A percentile compares a stretch with the other conserved stretches of the same genome.
phyloP scores from a whole-genome alignment of 2,888 invertebrate genomes.

The Megaustenia siamemsis region DNA sequence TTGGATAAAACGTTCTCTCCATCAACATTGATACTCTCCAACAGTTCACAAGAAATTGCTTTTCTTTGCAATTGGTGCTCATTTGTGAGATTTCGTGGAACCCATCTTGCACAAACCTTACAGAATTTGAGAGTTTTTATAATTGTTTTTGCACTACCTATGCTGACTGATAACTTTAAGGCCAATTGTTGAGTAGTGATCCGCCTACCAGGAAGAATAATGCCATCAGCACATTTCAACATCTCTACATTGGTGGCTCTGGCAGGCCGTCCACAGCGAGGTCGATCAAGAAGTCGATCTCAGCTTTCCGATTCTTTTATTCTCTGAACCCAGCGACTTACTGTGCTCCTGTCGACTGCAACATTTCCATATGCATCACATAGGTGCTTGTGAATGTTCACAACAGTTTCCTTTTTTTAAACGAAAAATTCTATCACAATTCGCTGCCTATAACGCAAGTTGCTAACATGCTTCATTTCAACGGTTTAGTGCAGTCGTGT shows the following conservation, averaged over 20 bases:
- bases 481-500: too few species aligned
- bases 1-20: slow-evolving; percentile 11
- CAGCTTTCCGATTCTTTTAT: slow-evolving; percentile 1
- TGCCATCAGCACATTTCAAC: neutral
- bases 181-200: neutral
- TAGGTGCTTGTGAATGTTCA: neutral
- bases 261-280: neutral
- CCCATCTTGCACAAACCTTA: slow-evolving; percentile 29
- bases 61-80: neutral
- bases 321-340: neutral
- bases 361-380: neutral
- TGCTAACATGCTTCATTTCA: neutral
- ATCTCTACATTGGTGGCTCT: neutral
- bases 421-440: neutral
- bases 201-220: neutral
- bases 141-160: slow-evolving; percentile 5
- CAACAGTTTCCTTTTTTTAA: slow-evolving; percentile 5
- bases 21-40: slow-evolving; percentile 13
- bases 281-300: neutral
- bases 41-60: slow-evolving; percentile 7
- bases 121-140: slow-evolving; percentile 1
- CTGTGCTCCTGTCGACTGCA: neutral
- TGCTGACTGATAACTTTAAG: slow-evolving; percentile 18
- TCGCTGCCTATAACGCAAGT: neutral
- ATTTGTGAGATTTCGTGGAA: slow-evolving; percentile 21